Evolutionary conservation across 2,113 vertebrate genomes (phyloP), one percentile per base, ranked within the genome.

Genomic region (Neoarius graeffei): DNA sequence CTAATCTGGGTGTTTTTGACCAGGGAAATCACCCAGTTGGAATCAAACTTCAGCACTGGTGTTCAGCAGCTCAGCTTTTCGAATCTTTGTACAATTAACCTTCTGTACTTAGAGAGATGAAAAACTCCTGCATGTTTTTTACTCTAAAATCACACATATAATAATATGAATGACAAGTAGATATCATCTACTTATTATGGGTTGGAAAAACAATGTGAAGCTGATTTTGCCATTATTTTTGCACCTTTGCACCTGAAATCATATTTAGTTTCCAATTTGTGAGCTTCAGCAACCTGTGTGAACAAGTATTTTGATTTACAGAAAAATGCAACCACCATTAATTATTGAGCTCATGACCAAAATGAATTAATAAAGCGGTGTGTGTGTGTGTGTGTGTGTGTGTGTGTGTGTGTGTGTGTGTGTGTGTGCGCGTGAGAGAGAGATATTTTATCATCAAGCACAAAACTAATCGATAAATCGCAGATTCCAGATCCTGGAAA

Each of bases 271-370:
- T 54, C 3, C 52, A 54, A 54, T 54, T 27, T 77, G 8, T 52
- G 42, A n/a, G 60, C 60, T 66, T 67, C 52, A 14, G 35, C 11
- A 25, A 64, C 42, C n/a, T 82, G 35, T 64, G 4, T 52, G 23
- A 67, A 7, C 59, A 66, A 67, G 20, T 20, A 67, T 66, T 48
- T 14, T 19, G 7, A 59, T 82, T 64, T 25, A 62, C 10, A 13
- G 9, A 83, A 23, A 11, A 52, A 76, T 19, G 35, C 19, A 83
- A 64, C 30, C 35, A 48, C 25, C 59, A 64, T 50, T 35, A 83
- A 64, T 83, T 82, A 83, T 27, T 83, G 60, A 83, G 81, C 20
- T 66, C 42, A 35, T 35, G 35, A 35, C 35, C 35, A 35, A 35
- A 35, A 35, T 35, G 1, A 35, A 35, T 35, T 35, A 35, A 35